Conservation (phyloP, 2,113 vertebrate genomes). For the Microcebus griseorufus region DNA sequence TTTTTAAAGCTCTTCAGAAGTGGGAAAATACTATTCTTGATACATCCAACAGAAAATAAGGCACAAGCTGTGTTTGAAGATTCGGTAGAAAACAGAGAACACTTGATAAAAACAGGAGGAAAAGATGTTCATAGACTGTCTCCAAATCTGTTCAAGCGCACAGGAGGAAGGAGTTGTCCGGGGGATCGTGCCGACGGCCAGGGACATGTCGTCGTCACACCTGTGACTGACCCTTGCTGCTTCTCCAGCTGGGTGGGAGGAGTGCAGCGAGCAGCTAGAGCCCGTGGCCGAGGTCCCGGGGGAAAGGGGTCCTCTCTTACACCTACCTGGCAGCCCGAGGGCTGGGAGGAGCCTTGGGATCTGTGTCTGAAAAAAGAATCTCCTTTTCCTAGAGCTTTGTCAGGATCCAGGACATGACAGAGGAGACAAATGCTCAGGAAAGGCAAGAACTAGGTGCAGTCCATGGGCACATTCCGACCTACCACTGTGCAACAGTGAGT, state of each 20-base stretch:
- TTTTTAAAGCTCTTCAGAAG: slow-evolving; percentile 43
- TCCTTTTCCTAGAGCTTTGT: neutral
- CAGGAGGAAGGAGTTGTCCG: neutral
- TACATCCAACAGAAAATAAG: slow-evolving; percentile 24
- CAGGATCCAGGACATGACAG: neutral
- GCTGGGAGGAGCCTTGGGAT: neutral
- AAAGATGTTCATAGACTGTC: neutral
- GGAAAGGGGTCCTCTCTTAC: neutral
- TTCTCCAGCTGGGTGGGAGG: neutral
- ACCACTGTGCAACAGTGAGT: neutral
- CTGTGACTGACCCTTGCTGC: neutral
- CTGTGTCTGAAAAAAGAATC: neutral
- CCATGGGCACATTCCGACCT: neutral
- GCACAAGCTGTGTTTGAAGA: slow-evolving; percentile 19
- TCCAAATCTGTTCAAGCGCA: neutral
- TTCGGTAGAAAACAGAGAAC: slow-evolving; percentile 29
- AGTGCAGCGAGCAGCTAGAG: neutral
- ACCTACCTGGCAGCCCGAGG: neutral
- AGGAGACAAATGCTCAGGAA: neutral
- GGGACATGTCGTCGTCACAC: no score
- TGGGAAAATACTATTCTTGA: slow-evolving; percentile 31
- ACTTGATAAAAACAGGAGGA: neutral
- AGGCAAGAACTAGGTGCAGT: neutral
- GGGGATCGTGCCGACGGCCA: no score
- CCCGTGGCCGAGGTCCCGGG: neutral